Conservation (phyloP, 2,113 vertebrate genomes). For the Etia nguti region DNA sequence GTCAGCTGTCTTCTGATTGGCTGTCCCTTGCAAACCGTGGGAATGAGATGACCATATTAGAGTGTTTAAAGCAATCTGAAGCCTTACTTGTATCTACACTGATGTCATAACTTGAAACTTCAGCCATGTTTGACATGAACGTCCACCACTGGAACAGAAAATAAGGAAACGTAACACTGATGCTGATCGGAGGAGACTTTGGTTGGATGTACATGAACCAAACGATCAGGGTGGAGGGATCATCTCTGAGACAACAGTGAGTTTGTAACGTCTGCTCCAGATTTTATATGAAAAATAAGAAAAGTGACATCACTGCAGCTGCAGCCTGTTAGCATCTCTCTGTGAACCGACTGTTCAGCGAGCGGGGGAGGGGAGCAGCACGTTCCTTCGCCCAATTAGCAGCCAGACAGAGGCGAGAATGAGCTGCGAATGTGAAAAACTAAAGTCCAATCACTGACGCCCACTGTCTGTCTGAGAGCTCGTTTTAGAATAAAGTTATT, state of each 20-base stretch:
- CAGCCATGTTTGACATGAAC: neutral
- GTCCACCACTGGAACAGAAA: neutral
- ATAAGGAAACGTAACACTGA: fast-evolving
- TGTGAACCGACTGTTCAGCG: neutral
- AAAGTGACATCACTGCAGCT: neutral
- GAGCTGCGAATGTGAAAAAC: neutral
- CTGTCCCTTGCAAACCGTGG: fast-evolving
- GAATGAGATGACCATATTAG: neutral
- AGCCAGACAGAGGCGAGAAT: neutral
- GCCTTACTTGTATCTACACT: neutral
- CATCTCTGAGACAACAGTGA: fast-evolving
- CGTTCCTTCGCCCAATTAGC: neutral
- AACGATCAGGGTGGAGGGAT: neutral
- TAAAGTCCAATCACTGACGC: neutral
- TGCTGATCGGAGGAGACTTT: fast-evolving
- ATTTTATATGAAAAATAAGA: neutral
- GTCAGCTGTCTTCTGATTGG: neutral
- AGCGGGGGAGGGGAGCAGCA: neutral
- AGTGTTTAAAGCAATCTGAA: neutral
- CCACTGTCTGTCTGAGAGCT: neutral
- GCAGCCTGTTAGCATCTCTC: neutral
- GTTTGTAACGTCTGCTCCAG: neutral
- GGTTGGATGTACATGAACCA: neutral
- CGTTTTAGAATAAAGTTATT: neutral
- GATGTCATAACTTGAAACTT: neutral